Evolutionary conservation across 2,113 vertebrate species (phyloP), one percentile per base, ranked within the genome.

Genomic region (Aldabrachelys gigantea): DNA sequence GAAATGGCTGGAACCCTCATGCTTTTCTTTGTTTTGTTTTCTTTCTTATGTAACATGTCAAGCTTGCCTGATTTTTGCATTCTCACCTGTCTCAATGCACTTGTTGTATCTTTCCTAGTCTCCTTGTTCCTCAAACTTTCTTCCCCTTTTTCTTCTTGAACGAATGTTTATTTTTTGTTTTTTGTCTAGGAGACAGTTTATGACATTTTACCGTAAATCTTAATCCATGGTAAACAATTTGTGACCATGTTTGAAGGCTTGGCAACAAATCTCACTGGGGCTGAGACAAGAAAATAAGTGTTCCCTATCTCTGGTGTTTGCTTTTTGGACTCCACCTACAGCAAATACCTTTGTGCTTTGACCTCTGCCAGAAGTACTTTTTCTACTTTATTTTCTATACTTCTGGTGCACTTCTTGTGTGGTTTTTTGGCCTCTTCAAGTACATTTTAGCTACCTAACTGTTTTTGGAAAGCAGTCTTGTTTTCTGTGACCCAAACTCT

Each of bases 401-500:
- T 96, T 80, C 82, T 59, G 50, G 88, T 78, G 1, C 80, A 92
- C 78, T 84, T 57, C 84, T 80, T 91, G 8, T 0, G 52, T 8
- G 2, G 75, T 54, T 82, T 91, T 91, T 86, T 82, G 92, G 85
- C 92, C 81, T 59, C 7, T 92, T 95, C 89, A 10, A 85, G 57
- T 44, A n/a, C 88, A 24, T 78, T 92, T 95, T 92, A 82, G 86
- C 95, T 92, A 69, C 65, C 90, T 92, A 62, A 57, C 4, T 86
- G 12, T 97, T 97, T 92, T 81, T 97, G 91, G 95, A 96, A 97
- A 97, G 91, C 91, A 44, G 69, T 35, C 85, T 11, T 16, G 19
- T 93, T 41, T 56, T 80, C 88, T 41, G 65, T 94, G 88, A 93
- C 91, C 80, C 44, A 12, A 91, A 92, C 76, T 62, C 87, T 94